A percentile compares a stretch with the other conserved stretches of the same genome.
Evolutionary conservation across 2,797 vertebrate genomes (phyloP).

Genomic region (Gastrophryne carolinensis): DNA sequence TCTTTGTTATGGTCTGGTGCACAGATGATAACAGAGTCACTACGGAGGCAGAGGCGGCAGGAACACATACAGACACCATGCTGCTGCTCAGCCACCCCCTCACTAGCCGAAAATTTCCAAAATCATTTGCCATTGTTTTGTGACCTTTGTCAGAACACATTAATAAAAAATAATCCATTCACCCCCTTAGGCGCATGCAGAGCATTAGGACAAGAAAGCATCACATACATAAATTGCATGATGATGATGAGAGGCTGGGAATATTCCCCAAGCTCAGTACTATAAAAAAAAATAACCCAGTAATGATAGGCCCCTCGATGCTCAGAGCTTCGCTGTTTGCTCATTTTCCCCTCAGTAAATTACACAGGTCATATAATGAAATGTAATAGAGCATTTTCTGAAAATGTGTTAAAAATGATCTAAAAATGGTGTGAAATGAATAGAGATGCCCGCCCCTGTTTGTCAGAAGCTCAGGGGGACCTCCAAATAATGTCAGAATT

Average conservation of each 20-base stretch:
- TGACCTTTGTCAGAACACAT: conserved; percentile 35
- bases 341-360: neutral
- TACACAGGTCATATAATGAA: no score
- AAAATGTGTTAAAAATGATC: no score
- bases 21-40: conserved; percentile 32
- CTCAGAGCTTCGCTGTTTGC: neutral
- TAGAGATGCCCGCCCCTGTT: no score
- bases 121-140: conserved; percentile 42
- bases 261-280: neutral
- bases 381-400: no score
- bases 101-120: neutral
- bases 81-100: neutral
- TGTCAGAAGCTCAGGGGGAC: no score
- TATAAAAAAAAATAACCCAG: neutral
- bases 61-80: neutral
- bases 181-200: neutral
- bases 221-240: conserved; percentile 7
- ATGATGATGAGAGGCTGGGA: conserved; percentile 1
- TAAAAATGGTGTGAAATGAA: no score
- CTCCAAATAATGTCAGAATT: no score
- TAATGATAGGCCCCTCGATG: neutral
- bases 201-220: neutral
- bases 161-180: conserved; percentile 2
- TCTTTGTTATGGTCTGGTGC: conserved; percentile 3
- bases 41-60: neutral